A percentile compares a stretch with the other conserved stretches of the same genome.
Conservation (phyloP, 2,797 vertebrate genomes). For the Varecia variegata region DNA sequence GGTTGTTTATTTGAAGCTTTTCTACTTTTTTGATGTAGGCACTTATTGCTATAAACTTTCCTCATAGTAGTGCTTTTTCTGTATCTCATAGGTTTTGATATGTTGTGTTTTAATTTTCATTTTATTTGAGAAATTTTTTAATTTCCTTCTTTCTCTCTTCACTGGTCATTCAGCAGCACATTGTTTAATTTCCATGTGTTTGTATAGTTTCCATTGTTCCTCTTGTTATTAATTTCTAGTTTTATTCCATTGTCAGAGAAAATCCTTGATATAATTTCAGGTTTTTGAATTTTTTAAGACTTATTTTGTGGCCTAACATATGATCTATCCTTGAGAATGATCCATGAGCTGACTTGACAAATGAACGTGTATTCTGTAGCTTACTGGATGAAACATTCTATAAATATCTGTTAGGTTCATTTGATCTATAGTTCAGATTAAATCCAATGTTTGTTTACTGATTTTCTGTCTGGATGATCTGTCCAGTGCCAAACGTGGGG, state of each 20-base stretch:
- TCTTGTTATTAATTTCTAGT: neutral
- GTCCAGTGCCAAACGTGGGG: neutral
- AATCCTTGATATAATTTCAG: neutral
- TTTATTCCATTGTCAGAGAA: neutral
- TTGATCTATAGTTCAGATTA: neutral
- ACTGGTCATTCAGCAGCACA: neutral
- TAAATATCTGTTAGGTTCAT: neutral
- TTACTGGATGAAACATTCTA: neutral
- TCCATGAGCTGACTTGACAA: neutral
- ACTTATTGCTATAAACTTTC: neutral
- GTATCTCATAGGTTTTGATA: neutral
- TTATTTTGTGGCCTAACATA: neutral
- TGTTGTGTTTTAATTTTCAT: neutral
- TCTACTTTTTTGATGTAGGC: neutral
- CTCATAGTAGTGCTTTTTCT: neutral
- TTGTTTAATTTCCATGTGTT: neutral
- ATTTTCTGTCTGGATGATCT: neutral
- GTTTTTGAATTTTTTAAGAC: neutral
- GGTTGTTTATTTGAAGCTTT: neutral
- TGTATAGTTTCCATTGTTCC: neutral
- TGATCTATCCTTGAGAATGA: neutral
- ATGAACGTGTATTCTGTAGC: too few relatives aligned
- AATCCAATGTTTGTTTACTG: neutral
- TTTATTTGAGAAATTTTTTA: neutral
- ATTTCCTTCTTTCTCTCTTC: neutral